Percentiles rank a stretch among this genome's conserved stretches.
phyloP scores from a whole-genome alignment of 2,888 invertebrate genomes.

The Allacma fusca region DNA sequence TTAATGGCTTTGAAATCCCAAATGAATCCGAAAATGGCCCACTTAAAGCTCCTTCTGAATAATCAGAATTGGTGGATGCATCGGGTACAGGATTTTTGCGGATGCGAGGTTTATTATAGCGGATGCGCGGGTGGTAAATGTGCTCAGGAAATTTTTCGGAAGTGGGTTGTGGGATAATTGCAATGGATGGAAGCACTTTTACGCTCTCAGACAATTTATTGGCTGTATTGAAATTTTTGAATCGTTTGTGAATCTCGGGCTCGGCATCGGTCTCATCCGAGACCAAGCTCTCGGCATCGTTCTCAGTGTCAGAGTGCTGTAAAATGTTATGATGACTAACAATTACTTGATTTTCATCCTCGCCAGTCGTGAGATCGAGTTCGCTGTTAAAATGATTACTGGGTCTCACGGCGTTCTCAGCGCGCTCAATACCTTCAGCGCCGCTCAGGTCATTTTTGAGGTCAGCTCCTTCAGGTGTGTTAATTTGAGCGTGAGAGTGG shows the following conservation, averaged over 20 bases:
- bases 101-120: not conserved
- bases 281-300: not conserved
- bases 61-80: not conserved
- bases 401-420: too few species aligned
- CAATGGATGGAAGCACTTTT: not conserved
- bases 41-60: too few species aligned
- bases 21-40: too few species aligned
- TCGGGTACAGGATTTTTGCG: not conserved
- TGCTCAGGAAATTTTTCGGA: slow-evolving; percentile 30
- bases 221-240: not conserved
- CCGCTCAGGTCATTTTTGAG: too few species aligned
- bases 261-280: not conserved
- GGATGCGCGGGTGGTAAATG: slow-evolving; percentile 33
- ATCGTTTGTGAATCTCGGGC: not conserved
- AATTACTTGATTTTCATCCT: not conserved
- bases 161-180: slow-evolving; percentile 34
- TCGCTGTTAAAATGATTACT: too few species aligned
- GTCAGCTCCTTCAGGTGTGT: too few species aligned
- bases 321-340: not conserved
- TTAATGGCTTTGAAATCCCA: too few species aligned
- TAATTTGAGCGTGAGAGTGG: too few species aligned
- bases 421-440: too few species aligned
- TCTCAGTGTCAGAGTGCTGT: slow-evolving; percentile 3
- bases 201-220: not conserved
- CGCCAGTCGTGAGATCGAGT: too few species aligned